phyloP scores from a whole-genome alignment of 2,888 invertebrate species.

The Drosophila nr. perissopoda region DNA sequence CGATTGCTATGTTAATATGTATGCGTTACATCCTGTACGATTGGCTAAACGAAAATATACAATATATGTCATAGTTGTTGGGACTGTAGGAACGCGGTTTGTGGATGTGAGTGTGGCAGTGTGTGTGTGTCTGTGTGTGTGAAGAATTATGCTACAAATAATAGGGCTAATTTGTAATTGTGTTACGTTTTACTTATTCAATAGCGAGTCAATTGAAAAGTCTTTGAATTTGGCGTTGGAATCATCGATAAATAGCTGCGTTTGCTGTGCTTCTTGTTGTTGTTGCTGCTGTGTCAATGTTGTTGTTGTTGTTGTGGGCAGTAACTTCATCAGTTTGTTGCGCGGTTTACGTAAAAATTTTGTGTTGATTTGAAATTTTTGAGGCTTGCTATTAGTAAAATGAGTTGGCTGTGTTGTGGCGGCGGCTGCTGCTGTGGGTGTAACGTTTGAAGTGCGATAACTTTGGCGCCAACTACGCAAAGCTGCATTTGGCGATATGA shows the following conservation, averaged over 20 bases:
- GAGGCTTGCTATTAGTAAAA: conserved; percentile 55
- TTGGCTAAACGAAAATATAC: conserved; percentile 65
- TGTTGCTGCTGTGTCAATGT: conserved; percentile 38
- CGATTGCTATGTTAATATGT: conserved; percentile 45
- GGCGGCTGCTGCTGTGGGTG: conserved; percentile 9
- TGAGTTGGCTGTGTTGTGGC: conserved; percentile 31
- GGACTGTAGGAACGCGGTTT: conserved; percentile 67
- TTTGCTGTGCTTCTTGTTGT: conserved; percentile 26
- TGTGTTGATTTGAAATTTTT: conserved; percentile 83
- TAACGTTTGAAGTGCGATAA: conserved; percentile 28
- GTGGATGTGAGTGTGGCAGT: conserved; percentile 32
- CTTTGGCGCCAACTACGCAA: conserved; percentile 67
- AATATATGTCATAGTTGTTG: conserved; percentile 27
- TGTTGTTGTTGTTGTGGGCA: conserved; percentile 51
- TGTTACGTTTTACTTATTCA: conserved; percentile 74
- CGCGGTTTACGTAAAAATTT: conserved; percentile 83
- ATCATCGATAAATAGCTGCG: conserved; percentile 78
- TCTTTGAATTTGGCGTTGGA: conserved; percentile 85
- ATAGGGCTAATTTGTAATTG: conserved; percentile 54
- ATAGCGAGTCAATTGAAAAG: conserved; percentile 85
- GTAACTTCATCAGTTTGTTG: conserved; percentile 70
- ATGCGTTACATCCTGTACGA: conserved; percentile 47
- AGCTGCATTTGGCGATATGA: conserved; percentile 29
- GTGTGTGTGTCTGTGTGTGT: conserved; percentile 5
- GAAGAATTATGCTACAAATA: conserved; percentile 67